Evolutionary conservation across 2,113 vertebrate species (phyloP).

Genomic region (Pandion haliaetus): DNA sequence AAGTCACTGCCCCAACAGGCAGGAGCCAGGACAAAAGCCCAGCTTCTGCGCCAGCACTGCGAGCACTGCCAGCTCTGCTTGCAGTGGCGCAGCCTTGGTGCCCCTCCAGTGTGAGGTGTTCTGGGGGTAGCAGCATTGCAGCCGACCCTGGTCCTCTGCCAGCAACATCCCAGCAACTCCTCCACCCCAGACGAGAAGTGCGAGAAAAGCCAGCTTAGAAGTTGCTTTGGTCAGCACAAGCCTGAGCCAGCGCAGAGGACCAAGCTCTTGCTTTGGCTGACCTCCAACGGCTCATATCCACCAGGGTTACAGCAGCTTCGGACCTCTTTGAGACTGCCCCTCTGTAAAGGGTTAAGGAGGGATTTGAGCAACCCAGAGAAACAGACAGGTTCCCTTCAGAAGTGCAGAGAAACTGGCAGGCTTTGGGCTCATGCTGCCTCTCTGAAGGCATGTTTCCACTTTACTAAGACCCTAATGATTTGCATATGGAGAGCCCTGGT

Average conservation of each 20-base stretch:
- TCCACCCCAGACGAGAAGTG: too few relatives aligned
- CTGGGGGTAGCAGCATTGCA: not conserved
- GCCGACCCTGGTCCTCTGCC: not conserved
- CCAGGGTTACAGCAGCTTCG: not conserved
- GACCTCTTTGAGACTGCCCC: not conserved
- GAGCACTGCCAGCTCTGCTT: not conserved
- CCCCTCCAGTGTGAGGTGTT: not conserved
- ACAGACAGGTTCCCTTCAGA: not conserved
- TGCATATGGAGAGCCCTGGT: not conserved
- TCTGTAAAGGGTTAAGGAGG: not conserved
- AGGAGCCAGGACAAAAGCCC: not conserved
- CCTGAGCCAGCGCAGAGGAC: not conserved
- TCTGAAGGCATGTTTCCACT: not conserved
- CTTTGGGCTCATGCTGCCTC: not conserved
- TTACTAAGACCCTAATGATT: not conserved
- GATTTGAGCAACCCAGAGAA: not conserved
- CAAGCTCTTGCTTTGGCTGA: not conserved
- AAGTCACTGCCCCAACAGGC: not conserved
- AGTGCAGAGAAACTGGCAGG: not conserved
- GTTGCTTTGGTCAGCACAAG: not conserved
- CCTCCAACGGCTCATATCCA: not conserved
- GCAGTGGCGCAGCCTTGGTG: not conserved
- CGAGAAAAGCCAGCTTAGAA: not conserved
- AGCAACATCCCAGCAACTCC: not conserved
- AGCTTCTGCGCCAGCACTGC: not conserved